Evolutionary conservation across 2,888 invertebrate genomes (phyloP).

Genomic region (Crepidodera aurea): DNA sequence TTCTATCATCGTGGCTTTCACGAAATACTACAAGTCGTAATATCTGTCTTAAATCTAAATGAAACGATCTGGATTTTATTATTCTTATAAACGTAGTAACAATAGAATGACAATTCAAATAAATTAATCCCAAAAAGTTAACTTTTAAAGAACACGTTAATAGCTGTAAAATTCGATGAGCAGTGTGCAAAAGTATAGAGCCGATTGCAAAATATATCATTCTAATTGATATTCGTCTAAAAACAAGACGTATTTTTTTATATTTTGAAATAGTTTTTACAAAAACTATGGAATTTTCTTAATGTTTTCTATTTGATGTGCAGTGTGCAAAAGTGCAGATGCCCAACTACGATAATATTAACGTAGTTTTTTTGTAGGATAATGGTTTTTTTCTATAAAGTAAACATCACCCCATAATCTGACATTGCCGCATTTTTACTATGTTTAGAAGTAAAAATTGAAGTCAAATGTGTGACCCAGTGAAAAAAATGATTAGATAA

Average conservation of each 20-base stretch:
- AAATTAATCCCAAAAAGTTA: conserved; percentile 13
- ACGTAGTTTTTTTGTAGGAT: no score
- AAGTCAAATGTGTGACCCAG: no score
- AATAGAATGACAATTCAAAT: conserved; percentile 19
- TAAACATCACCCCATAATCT: no score
- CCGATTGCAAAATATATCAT: conserved; percentile 28
- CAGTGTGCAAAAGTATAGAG: conserved; percentile 30
- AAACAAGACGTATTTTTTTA: background rate
- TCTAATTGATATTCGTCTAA: background rate
- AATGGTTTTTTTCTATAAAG: no score
- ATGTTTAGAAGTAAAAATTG: no score
- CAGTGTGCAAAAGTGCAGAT: no score
- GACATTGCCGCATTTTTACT: no score
- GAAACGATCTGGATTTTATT: background rate
- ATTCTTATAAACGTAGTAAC: background rate
- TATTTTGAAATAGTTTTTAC: no score
- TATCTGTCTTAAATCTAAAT: background rate
- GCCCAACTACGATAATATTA: no score
- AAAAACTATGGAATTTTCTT: no score
- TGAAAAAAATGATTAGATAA: no score
- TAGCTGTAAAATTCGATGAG: conserved; percentile 13
- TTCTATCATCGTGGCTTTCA: conserved; percentile 16
- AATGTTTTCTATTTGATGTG: no score
- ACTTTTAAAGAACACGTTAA: conserved; percentile 11
- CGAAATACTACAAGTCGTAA: background rate